Evolutionary conservation across 1,140 invertebrate genomes (phyloP).

Genomic region (Octopus sinensis): DNA sequence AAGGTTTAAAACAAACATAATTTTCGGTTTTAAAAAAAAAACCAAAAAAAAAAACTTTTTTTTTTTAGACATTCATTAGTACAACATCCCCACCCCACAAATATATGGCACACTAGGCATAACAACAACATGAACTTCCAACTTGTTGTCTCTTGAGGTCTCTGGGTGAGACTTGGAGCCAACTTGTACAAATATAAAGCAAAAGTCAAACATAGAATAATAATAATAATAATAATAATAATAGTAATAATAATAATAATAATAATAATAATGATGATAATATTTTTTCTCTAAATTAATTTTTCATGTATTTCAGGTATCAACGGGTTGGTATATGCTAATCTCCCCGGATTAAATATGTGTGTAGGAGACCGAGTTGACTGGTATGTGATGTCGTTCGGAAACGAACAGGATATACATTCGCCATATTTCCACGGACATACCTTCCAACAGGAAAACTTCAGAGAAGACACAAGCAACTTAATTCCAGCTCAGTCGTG

Average conservation of each 20-base stretch:
- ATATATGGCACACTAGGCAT: no score
- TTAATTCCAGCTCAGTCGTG: constrained; percentile 39
- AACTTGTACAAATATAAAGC: no score
- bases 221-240: background rate
- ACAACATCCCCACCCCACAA: no score
- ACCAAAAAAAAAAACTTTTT: no score
- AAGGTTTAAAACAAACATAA: no score
- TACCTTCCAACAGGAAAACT: constrained; percentile 30
- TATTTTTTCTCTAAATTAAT: no score
- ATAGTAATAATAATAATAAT: background rate
- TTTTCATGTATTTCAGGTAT: constrained; percentile 7
- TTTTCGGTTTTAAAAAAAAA: no score
- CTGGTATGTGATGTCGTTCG: constrained; percentile 19
- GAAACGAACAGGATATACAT: constrained; percentile 30
- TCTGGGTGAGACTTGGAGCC: no score
- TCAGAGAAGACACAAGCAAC: constrained; percentile 35
- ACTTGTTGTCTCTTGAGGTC: no score
- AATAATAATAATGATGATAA: background rate
- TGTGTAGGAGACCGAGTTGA: background rate
- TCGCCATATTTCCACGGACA: constrained; percentile 35
- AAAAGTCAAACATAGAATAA: no score
- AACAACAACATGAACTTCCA: no score
- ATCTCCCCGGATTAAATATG: background rate
- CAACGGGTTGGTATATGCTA: background rate
- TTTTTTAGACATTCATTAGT: no score